Base-by-base conservation (phyloP, 53 echinoderm and acorn worm species). In the Echinometra lucunter region DNA sequence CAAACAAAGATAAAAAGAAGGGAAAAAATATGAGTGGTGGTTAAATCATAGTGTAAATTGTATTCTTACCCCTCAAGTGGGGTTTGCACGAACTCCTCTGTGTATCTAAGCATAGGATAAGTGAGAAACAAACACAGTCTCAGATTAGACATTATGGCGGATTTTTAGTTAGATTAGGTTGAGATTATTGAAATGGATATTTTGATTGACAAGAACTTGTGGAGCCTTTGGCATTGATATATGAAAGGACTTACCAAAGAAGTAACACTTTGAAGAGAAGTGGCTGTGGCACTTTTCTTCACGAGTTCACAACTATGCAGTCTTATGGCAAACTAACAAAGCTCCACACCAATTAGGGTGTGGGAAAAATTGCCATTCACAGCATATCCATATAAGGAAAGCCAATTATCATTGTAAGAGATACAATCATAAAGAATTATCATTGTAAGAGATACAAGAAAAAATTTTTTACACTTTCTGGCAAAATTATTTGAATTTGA, bases 71-170 rank as follows among this genome's bases (percentile, higher is more conserved):
- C 38, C 69, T 92, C 55, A 32, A 92, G 92, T 58, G 57, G 78
- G 74, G 75, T 92, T 92, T 34, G 74, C 92, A 92, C 92, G 92
- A 92, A 78, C 78, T 75, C 78, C 37, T 49, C 42, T 66, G 91
- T 69, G 69, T 67, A 69, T 69, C 66, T 91, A 60, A 27, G 78
- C 78, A 44, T 75, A 38, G 92, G 60, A 35, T 49, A 55, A 92
- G 92, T 58, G 78, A 34, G 57, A 92, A 75, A 75, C 92, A 92
- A 92, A 92, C 57, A 92, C 3, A 30, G 28, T 70, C 45, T 42
- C 16, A 38, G 17, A 89, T 89, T 89, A 60, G 89, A 60, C 89
- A 85, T 49, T 85, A 85, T 85, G 85, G 85, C 49, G 85, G 85
- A 85, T 85, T 21, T 85, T 53, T 85, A 49, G 85, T 85, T 47